These are phyloP conservation scores for Rana temporaria DNA, from an alignment of 2,113 vertebrate genomes.

Conservation along the genomic window DNA sequence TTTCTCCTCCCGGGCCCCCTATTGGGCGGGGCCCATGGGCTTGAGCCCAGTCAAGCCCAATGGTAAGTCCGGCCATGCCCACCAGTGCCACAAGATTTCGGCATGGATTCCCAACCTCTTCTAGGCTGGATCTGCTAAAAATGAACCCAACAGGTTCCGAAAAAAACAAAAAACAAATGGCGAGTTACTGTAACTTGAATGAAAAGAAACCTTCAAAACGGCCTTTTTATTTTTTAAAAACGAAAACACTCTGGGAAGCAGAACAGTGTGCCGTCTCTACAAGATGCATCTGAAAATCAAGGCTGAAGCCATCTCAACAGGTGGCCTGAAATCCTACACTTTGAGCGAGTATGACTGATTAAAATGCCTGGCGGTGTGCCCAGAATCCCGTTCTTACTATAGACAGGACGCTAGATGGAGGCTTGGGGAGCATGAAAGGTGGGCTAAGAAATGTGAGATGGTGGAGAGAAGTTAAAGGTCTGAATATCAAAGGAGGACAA, in stretches of 20 bases:
- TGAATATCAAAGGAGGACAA: constrained; percentile 17
- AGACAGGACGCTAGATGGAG: constrained; percentile 8
- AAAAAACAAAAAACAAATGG: constrained; percentile 11
- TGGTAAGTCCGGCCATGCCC: no score
- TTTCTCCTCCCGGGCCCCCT: no score
- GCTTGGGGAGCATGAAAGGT: constrained; percentile 22
- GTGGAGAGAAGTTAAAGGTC: constrained; percentile 5
- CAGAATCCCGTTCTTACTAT: constrained; percentile 52
- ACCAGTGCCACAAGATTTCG: background rate
- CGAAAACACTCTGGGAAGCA: constrained; percentile 24
- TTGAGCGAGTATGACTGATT: constrained; percentile 45
- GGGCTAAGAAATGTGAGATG: constrained; percentile 18
- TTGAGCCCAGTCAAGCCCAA: no score
- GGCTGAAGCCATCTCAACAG: constrained; percentile 63
- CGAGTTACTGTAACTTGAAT: background rate
- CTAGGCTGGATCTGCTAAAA: background rate
- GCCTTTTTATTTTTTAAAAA: constrained; percentile 10
- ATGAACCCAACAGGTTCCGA: background rate
- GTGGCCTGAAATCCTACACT: constrained; percentile 64
- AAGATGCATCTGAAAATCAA: constrained; percentile 58
- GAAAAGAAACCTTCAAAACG: background rate
- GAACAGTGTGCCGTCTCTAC: constrained; percentile 49
- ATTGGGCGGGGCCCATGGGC: no score
- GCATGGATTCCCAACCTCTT: background rate
- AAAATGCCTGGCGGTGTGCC: constrained; percentile 61